A percentile compares a stretch with the other conserved stretches of the same genome.
Evolutionary conservation across 2,797 vertebrate species (phyloP).

Genomic region (Sardinella longiceps): DNA sequence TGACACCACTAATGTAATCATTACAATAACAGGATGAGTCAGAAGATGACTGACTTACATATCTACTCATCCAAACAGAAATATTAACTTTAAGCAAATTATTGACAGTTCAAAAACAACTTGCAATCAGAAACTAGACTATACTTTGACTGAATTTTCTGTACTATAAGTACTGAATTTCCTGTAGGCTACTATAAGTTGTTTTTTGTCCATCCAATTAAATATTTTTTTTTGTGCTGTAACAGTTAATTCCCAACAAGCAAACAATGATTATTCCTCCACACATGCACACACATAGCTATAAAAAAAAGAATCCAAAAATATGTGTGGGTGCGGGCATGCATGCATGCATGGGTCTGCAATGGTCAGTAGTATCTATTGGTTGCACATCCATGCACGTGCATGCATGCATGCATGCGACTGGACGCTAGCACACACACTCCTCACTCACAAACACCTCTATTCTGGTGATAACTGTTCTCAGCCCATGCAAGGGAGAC

Average conservation of each 20-base stretch:
- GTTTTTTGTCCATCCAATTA: neutral
- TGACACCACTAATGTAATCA: neutral
- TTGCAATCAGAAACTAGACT: neutral
- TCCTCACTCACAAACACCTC: neutral
- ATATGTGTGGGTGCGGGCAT: neutral
- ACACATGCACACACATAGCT: no score
- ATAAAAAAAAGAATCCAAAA: neutral
- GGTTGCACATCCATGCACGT: conserved; percentile 66
- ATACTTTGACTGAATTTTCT: neutral
- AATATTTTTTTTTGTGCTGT: neutral
- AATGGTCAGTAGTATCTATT: neutral
- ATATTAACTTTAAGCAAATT: neutral
- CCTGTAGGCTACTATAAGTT: neutral
- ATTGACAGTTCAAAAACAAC: neutral
- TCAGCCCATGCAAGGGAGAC: conserved; percentile 57
- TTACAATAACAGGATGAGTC: neutral
- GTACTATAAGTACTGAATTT: no score
- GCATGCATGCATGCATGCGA: no score
- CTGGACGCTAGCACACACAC: neutral
- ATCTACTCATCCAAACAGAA: neutral
- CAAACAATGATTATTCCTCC: neutral
- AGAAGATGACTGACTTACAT: neutral
- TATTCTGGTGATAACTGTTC: conserved; percentile 16
- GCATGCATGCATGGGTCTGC: neutral
- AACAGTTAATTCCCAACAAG: neutral